These are phyloP conservation scores for Ataeniobius toweri DNA, from an alignment of 2,797 vertebrate species.

Conservation along the genomic window DNA sequence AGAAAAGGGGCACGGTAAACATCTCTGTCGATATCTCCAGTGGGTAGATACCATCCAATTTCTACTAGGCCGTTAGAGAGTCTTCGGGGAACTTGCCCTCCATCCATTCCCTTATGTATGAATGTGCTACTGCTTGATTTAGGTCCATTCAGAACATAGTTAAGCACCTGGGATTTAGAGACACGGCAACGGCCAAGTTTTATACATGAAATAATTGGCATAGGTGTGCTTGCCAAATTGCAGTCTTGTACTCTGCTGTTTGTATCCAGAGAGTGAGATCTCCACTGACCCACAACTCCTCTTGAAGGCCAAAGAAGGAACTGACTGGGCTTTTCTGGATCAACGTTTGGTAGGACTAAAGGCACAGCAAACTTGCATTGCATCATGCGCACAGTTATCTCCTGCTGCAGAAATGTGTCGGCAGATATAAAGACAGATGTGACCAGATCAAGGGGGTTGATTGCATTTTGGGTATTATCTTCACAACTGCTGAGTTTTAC, in stretches of 20 bases:
- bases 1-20: slow-evolving; percentile 77
- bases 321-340: slow-evolving; percentile 56
- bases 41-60: slow-evolving; percentile 82
- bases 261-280: slow-evolving; percentile 47
- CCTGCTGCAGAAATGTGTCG: slow-evolving; percentile 83
- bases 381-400: slow-evolving; percentile 81
- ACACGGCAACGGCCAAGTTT: slow-evolving; percentile 68
- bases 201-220: slow-evolving; percentile 76
- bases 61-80: slow-evolving; percentile 82
- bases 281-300: slow-evolving; percentile 78
- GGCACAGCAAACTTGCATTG: slow-evolving; percentile 87
- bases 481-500: slow-evolving; percentile 31
- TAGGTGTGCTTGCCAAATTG: slow-evolving; percentile 71
- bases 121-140: slow-evolving; percentile 73
- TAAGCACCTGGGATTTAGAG: slow-evolving; percentile 86
- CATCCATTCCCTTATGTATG: slow-evolving; percentile 78
- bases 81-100: slow-evolving; percentile 70
- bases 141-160: slow-evolving; percentile 69
- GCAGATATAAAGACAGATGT: slow-evolving; percentile 80
- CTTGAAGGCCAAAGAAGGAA: slow-evolving; percentile 85
- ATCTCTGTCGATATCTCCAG: slow-evolving; percentile 63
- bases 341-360: slow-evolving; percentile 77
- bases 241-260: slow-evolving; percentile 62
- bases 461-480: slow-evolving; percentile 34
- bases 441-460: slow-evolving; percentile 84